Base-by-base conservation (phyloP, 2,888 invertebrate genomes). In the Epinotia demarniana region DNA sequence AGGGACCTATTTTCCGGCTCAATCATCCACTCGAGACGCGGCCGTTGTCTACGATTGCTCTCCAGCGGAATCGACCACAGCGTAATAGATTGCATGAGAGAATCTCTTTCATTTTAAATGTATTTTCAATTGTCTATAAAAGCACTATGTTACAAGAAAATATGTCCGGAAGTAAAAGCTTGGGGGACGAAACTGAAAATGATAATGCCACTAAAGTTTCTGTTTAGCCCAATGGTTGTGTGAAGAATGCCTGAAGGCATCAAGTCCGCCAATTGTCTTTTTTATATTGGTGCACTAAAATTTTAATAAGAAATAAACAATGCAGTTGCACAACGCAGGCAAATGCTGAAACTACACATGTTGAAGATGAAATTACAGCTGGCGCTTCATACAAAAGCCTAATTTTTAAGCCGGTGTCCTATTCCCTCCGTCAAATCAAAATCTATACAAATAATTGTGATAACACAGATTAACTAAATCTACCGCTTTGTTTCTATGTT, bases 1-100 rank as follows among this genome's bases (percentile, higher is more conserved):
- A 81, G 84, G 84, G 86, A 84, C 88, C 89, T 86, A 90, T 90
- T 91, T 89, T 88, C 90, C 85, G 85, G 84, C 83, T 86, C 93
- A 92, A 93, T 94, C 93, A 92, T 90, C 90, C 92, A 92, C 93
- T 94, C 83, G 93, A 94, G 93, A 93, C 93, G 9, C 39, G 83
- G 85, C 89, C 88, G 88, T 87, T 90, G 90, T 91, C 90, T 89
- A 86, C 76, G 73, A 75, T 80, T 79, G 79, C 78, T 79, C 77
- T 77, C 79, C 80, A 79, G 68, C 58, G 71, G 73, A 67, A 75
- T 72, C 76, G 79, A 80, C 79, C 73, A 62, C 73, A 64, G 60
- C 70, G 70, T 69, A 69, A 74, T 63, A 74, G 64, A 70, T 75
- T 75, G 75, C 58, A 53, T 53, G 60, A 63, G 58, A 58, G 46